Percentiles rank a stretch among this genome's conserved stretches.
Evolutionary conservation across 2,888 invertebrate species (phyloP).

Genomic region (Micoletzkya japonica): DNA sequence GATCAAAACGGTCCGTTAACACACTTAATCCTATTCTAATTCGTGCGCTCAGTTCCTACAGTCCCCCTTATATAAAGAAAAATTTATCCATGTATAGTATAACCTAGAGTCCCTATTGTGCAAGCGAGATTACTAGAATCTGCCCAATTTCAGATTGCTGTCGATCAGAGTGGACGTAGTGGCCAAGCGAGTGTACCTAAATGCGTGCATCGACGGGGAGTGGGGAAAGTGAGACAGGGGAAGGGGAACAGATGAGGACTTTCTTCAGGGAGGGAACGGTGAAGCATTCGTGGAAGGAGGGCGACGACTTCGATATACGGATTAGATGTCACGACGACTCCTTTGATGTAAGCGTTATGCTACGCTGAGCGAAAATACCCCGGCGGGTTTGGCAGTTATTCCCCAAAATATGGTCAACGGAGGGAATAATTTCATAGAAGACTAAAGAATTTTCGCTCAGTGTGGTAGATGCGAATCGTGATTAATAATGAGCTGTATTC

Average conservation of each 20-base stretch:
- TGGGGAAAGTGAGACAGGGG: constrained; percentile 61
- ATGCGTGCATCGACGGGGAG: constrained; percentile 60
- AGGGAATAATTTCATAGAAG: not conserved
- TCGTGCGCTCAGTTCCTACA: no score
- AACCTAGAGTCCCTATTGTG: no score
- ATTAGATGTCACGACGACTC: constrained; percentile 58
- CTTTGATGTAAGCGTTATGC: constrained; percentile 43
- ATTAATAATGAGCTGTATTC: not conserved
- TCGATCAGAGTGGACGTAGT: constrained; percentile 53
- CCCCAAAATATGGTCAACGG: not conserved
- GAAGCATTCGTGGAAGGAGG: constrained; percentile 48
- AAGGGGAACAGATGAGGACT: no score
- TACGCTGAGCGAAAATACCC: no score
- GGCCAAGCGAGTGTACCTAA: constrained; percentile 50
- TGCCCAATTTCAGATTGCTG: constrained; percentile 48
- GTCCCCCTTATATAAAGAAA: no score
- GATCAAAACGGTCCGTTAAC: no score
- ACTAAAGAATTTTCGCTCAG: not conserved
- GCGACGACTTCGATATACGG: constrained; percentile 62
- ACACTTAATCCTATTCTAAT: no score
- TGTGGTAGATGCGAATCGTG: not conserved
- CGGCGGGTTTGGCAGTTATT: not conserved
- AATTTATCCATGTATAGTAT: no score
- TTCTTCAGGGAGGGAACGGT: constrained; percentile 50
- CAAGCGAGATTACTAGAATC: no score